Base-by-base conservation (phyloP, 2,888 invertebrate genomes). In the Rhopalosiphum nymphaeae region DNA sequence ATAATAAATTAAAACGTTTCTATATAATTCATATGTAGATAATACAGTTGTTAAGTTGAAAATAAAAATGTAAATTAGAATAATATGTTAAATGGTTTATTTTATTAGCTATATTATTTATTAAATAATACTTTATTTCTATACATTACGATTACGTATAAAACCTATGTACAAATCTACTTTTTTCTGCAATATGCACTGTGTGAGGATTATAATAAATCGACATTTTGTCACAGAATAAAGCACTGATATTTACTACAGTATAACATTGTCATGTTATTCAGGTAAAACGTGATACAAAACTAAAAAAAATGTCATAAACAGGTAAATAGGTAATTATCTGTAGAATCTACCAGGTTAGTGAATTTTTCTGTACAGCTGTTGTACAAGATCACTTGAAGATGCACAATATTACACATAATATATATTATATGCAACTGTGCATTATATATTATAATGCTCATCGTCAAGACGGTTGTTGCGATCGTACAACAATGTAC, bases 381-480 rank as follows among this genome's bases (percentile, higher is more conserved):
- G 90, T 67, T 21, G n/a, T 36, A 36, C 56, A 53, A 10, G 36
- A 1, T 49, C 49, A 90, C 90, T 90, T 67, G 90, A 67, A 67
- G 67, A 90, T n/a, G 89, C 42, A 89, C 57, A 89, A 57, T 29
- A 89, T 44, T 29, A 86, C 4, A 67, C n/a, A 3, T 67, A 67
- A 16, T 67, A n/a, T 67, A 36, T 78, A 36, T 21, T 78, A 88
- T 25, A 89, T 57, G 89, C 46, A 89, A 89, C 89, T 89, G 57
- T 89, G 44, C 57, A 36, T 85, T 85, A 26, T 56, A 88, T 36
- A 36, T 67, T 91, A 91, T 53, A 21, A n/a, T 44, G 29, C 53
- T n/a, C 36, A 25, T 90, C 67, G 67, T 90, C 78, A 53, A 53
- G 78, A 49, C 46, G 44, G 56, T 29, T 25, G 57, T 44, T 56